Conservation (phyloP, 2,797 vertebrate genomes). For the Potorous gilbertii region DNA sequence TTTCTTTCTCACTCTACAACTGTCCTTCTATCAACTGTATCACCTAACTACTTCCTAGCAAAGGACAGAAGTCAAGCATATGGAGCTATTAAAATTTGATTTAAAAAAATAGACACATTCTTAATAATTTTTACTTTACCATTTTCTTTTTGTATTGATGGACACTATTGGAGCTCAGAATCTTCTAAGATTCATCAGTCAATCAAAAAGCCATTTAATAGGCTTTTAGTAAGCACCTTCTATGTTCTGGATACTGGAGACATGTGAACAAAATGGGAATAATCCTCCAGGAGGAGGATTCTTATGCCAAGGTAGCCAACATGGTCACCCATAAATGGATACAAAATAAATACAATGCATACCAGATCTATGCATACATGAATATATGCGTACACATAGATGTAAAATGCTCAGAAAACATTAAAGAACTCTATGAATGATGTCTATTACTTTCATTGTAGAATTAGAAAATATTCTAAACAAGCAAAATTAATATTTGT, state of each 20-base stretch:
- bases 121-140: slow-evolving; percentile 45
- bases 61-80: slow-evolving; percentile 6
- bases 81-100: slow-evolving; percentile 64
- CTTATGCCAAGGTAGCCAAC: background rate
- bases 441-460: background rate
- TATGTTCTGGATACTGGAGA: background rate
- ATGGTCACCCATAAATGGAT: background rate
- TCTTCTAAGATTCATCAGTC: background rate
- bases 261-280: background rate
- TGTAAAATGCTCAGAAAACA: background rate
- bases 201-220: background rate
- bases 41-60: background rate
- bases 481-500: slow-evolving; percentile 58
- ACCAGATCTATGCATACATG: background rate
- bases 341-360: background rate
- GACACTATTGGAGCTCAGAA: slow-evolving; percentile 40
- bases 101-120: slow-evolving; percentile 54
- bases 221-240: background rate
- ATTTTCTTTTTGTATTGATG: slow-evolving; percentile 45
- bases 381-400: background rate
- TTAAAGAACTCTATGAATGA: background rate
- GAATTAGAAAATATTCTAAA: slow-evolving; percentile 39
- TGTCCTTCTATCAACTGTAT: background rate
- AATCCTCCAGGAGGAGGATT: slow-evolving; percentile 37
- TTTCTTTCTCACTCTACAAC: background rate